phyloP scores from a whole-genome alignment of 2,888 invertebrate genomes.

The Tipula vernalis region DNA sequence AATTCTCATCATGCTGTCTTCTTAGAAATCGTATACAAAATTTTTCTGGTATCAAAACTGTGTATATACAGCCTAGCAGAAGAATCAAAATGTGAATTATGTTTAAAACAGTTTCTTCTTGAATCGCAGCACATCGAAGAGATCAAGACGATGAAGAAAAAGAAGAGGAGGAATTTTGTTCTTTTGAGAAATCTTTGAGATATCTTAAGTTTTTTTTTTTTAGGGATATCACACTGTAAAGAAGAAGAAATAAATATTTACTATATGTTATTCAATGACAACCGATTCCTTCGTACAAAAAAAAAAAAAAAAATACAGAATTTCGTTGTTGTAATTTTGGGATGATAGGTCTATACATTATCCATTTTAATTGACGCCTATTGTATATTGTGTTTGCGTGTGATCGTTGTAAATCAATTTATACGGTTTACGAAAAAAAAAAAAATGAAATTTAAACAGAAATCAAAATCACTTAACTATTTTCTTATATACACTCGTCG shows the following conservation, averaged over 20 bases:
- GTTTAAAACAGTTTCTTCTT: background rate
- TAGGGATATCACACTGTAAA: background rate
- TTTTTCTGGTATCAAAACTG: background rate
- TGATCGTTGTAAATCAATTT: slow-evolving; percentile 4
- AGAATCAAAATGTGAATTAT: background rate
- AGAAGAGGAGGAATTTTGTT: background rate
- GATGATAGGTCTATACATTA: slow-evolving; percentile 4
- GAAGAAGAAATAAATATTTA: background rate
- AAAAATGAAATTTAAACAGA: background rate
- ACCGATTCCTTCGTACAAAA: background rate
- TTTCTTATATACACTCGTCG: background rate
- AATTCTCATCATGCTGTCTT: background rate
- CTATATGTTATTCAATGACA: background rate
- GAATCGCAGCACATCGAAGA: background rate
- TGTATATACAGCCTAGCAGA: background rate
- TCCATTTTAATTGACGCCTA: slow-evolving; percentile 4
- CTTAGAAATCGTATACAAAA: background rate
- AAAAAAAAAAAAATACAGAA: background rate
- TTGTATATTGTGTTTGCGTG: background rate
- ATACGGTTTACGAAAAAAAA: background rate
- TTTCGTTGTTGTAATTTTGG: background rate
- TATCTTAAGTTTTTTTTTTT: background rate
- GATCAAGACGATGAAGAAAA: background rate
- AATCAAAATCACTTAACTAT: background rate
- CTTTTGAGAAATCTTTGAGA: background rate